Conservation (phyloP, 2,888 invertebrate species). For the Agriopis aurantiaria region DNA sequence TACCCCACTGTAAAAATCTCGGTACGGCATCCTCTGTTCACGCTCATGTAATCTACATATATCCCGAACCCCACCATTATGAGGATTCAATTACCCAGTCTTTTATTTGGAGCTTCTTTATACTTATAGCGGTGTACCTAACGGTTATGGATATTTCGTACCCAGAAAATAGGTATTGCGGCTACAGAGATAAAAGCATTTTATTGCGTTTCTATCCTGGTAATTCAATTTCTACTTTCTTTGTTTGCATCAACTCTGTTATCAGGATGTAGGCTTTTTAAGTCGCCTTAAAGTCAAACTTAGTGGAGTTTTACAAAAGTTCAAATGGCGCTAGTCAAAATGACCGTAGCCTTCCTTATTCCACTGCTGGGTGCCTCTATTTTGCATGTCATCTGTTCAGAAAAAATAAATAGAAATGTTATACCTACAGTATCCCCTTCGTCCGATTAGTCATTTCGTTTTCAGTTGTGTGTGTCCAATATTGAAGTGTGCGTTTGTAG, state of each 20-base stretch:
- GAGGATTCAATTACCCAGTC: conserved; percentile 77
- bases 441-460: no score
- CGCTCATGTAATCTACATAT: conserved; percentile 69
- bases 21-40: conserved; percentile 74
- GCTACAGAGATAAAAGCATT: conserved; percentile 55
- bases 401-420: no score
- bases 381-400: no score
- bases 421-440: no score
- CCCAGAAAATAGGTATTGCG: conserved; percentile 53
- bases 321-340: background rate
- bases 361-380: no score
- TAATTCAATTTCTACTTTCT: conserved; percentile 35
- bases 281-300: background rate
- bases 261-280: conserved; percentile 11
- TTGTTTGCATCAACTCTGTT: conserved; percentile 27
- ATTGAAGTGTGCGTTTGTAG: no score
- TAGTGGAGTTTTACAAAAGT: no score
- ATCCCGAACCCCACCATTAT: conserved; percentile 67
- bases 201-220: conserved; percentile 50
- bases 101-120: conserved; percentile 68
- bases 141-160: conserved; percentile 62
- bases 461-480: no score
- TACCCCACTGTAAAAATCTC: conserved; percentile 80
- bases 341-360: no score
- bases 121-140: conserved; percentile 60